A percentile compares a stretch with the other conserved stretches of the same genome.
These are phyloP conservation scores for Lagria hirta DNA, from an alignment of 2,888 invertebrate species.

Conservation along the genomic window DNA sequence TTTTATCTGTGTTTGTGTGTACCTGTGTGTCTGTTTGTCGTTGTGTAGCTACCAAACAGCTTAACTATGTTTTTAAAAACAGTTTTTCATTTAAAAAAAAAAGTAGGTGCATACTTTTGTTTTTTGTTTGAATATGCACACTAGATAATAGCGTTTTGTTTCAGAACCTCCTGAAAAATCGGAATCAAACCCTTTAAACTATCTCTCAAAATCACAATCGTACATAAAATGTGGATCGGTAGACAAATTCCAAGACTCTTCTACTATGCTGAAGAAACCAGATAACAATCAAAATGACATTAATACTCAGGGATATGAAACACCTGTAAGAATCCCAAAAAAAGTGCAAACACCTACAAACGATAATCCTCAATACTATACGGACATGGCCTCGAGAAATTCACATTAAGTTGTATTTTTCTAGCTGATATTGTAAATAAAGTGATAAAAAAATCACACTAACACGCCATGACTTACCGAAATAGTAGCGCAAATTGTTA, in stretches of 20 bases:
- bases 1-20: no score
- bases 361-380: slow-evolving; percentile 50
- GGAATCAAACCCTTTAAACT: slow-evolving; percentile 37
- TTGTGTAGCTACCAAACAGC: no score
- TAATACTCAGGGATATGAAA: slow-evolving; percentile 47
- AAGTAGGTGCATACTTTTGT: no score
- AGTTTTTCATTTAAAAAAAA: no score
- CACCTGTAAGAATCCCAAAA: slow-evolving; percentile 46
- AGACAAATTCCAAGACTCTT: slow-evolving; percentile 39
- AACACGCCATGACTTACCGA: no score
- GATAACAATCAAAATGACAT: slow-evolving; percentile 29
- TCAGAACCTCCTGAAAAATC: slow-evolving; percentile 28
- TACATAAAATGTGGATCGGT: slow-evolving; percentile 46
- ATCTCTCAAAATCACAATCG: slow-evolving; percentile 40
- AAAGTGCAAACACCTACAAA: slow-evolving; percentile 45
- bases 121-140: no score
- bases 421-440: slow-evolving; percentile 6
- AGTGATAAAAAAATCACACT: neutral
- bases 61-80: no score
- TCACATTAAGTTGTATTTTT: slow-evolving; percentile 7
- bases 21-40: no score
- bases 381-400: slow-evolving; percentile 46
- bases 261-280: slow-evolving; percentile 24
- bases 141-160: no score
- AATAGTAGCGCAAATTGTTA: no score